Evolutionary conservation across 1,140 invertebrate genomes (phyloP).

Genomic region (Caenorhabditis brenneri): DNA sequence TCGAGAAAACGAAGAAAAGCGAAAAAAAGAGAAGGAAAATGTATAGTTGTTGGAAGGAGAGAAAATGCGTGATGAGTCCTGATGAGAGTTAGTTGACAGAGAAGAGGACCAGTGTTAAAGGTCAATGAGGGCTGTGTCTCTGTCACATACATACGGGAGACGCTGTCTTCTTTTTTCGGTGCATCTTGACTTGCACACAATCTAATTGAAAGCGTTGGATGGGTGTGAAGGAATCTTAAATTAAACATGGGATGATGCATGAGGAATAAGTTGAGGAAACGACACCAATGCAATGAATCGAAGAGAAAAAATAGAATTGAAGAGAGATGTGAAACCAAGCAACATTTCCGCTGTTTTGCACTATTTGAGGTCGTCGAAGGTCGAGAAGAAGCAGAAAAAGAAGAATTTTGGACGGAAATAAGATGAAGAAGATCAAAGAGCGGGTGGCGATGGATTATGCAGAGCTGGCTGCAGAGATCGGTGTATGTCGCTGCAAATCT

Average conservation of each 20-base stretch:
- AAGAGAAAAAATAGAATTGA: background rate
- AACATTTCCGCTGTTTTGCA: conserved; percentile 9
- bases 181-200: background rate
- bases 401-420: background rate
- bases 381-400: background rate
- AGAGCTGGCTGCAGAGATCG: too few species aligned
- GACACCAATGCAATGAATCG: too few species aligned
- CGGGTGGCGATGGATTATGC: background rate
- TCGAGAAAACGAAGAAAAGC: background rate
- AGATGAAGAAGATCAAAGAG: background rate
- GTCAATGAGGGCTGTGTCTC: background rate
- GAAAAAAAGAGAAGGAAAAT: background rate
- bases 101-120: background rate
- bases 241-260: background rate
- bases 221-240: background rate
- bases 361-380: background rate
- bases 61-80: background rate
- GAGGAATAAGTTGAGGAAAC: too few species aligned
- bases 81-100: background rate
- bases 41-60: background rate
- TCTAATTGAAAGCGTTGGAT: background rate
- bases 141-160: background rate
- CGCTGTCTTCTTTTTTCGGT: background rate
- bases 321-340: background rate
- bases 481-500: too few species aligned